Evolutionary conservation across 2,797 vertebrate genomes (phyloP), one percentile per base, ranked within the genome.

Genomic region (Sebastes matsubarae): DNA sequence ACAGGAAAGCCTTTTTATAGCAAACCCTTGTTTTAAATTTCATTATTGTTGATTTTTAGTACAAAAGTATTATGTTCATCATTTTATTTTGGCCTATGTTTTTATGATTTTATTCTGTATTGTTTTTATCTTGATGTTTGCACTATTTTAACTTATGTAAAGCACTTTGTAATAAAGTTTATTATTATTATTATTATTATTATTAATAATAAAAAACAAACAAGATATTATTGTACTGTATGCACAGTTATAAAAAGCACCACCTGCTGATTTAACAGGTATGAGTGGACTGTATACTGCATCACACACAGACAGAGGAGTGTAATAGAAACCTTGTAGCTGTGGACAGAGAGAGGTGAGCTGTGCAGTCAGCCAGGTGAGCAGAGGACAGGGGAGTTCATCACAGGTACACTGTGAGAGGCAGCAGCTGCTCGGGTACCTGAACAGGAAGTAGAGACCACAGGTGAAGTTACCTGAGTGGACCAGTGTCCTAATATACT

Each of bases 351-450:
- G 6, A 4, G 50, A 8, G 79, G 64, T 86, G 29, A 96, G 86
- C 79, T 95, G 85, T 95, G 85, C 34, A 0, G 87, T 66, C 83
- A 96, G 72, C 96, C 96, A 96, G 79, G 83, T 91, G 74, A 96
- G 83, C 74, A 96, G 86, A 1, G 95, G 95, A 60, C 96, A 36
- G 0, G 96, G 96, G 0, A 96, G 93, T 55, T 96, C 96, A 2
- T 96, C 95, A 80, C 96, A 96, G 0, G 8, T 5, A 79, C 96
- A 96, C 61, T 68, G 69, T 0, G 42, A 60, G 1, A 94, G 68
- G 54, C 96, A 96, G 18, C 57, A 66, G 11, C 59, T 25, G 34
- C 81, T 80, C 2, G 75, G 81, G 83, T 96, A 96, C 80, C 96
- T 96, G 84, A 20, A 8, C 72, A 80, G 80, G 54, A 69, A 81